These are phyloP conservation scores for Eulithis testata DNA, from an alignment of 2,888 invertebrate genomes.

Conservation along the genomic window DNA sequence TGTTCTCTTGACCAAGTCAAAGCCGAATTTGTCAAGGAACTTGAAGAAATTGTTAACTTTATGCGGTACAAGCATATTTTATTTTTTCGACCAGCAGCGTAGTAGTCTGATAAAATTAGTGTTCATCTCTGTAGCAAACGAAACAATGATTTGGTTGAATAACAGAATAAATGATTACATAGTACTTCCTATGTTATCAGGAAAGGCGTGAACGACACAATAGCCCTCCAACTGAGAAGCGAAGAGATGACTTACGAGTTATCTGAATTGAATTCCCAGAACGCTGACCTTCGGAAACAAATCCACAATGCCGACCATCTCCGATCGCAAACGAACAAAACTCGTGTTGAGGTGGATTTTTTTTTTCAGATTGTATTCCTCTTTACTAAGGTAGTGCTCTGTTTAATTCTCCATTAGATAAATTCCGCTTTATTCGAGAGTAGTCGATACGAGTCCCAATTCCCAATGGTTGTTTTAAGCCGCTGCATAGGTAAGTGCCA, in stretches of 20 bases:
- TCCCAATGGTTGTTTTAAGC: too few relatives aligned
- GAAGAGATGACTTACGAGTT: constrained; percentile 64
- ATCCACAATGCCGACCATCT: constrained; percentile 57
- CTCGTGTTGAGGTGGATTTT: constrained; percentile 58
- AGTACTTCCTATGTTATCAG: constrained; percentile 48
- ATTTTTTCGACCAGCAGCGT: neutral
- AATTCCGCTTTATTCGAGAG: too few relatives aligned
- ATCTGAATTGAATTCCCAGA: constrained; percentile 64
- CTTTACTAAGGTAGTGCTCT: too few relatives aligned
- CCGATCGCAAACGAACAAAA: constrained; percentile 55
- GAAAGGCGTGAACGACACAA: constrained; percentile 62
- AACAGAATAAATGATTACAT: neutral
- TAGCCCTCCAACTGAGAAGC: constrained; percentile 59
- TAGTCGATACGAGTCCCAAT: too few relatives aligned
- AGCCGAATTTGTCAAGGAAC: constrained; percentile 59
- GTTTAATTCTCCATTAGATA: too few relatives aligned
- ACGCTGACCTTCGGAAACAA: constrained; percentile 65
- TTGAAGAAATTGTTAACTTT: constrained; percentile 60
- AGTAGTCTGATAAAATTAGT: too few relatives aligned
- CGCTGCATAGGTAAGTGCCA: too few relatives aligned
- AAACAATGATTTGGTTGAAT: neutral
- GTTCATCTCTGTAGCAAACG: neutral
- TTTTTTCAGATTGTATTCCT: neutral
- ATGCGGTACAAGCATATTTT: constrained; percentile 53
- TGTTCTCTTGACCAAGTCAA: constrained; percentile 60